Evolutionary conservation across 2,797 vertebrate genomes (phyloP).

Genomic region (Apodemus agrarius): DNA sequence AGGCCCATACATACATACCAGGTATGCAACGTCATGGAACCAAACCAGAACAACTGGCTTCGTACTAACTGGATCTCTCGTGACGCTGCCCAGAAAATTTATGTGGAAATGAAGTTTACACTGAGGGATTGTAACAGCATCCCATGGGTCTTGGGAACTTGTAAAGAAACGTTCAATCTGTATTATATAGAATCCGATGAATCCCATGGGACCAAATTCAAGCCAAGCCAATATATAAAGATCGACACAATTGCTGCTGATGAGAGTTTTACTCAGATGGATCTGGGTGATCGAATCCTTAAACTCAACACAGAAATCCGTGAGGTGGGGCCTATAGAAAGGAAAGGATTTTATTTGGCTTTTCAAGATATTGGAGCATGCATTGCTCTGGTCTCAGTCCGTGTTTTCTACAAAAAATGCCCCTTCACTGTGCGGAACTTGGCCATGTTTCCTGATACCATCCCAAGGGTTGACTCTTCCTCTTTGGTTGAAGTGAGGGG

Average conservation of each 20-base stretch:
- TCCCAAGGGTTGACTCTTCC: conserved; percentile 96
- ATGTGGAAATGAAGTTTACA: conserved; percentile 97
- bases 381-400: conserved; percentile 95
- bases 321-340: conserved; percentile 94
- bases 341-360: conserved; percentile 96
- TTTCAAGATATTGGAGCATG: conserved; percentile 98
- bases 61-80: conserved; percentile 97
- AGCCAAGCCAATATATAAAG: conserved; percentile 93
- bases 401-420: conserved; percentile 97
- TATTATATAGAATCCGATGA: conserved; percentile 96
- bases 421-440: conserved; percentile 95
- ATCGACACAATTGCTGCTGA: conserved; percentile 97
- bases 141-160: conserved; percentile 96
- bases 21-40: conserved; percentile 98
- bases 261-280: conserved; percentile 98
- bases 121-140: conserved; percentile 98
- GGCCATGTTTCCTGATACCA: conserved; percentile 96
- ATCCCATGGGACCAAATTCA: conserved; percentile 93
- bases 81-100: conserved; percentile 96
- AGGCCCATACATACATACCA: conserved; percentile 97
- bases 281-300: conserved; percentile 96
- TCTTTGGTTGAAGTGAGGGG: conserved; percentile 97
- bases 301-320: conserved; percentile 98
- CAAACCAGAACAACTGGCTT: conserved; percentile 99
- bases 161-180: conserved; percentile 98